These are phyloP conservation scores for Parauchenoglanis punctatus DNA, from an alignment of 2,797 vertebrate species.

Conservation along the genomic window DNA sequence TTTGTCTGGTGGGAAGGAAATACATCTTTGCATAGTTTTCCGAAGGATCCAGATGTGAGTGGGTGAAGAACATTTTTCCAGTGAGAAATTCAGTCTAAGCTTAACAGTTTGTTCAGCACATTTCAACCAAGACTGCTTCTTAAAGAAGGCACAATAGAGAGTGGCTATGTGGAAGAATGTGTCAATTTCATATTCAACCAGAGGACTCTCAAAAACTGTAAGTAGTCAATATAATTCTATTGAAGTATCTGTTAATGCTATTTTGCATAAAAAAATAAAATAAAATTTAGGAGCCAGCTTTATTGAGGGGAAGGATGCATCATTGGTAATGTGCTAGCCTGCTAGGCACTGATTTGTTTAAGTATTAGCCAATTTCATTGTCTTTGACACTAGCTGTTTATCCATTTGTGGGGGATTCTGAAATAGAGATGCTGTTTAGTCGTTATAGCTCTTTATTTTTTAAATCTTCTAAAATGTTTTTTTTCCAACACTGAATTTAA, in stretches of 20 bases:
- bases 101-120: not conserved
- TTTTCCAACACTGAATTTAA: not conserved
- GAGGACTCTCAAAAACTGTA: not conserved
- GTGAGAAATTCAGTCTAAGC: not conserved
- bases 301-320: not conserved
- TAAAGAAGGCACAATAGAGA: not conserved
- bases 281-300: not conserved
- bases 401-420: not conserved
- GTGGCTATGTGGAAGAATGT: not conserved
- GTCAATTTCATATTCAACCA: not conserved
- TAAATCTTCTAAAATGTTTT: not conserved
- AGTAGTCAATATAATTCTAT: not conserved
- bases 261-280: not conserved
- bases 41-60: not conserved
- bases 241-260: not conserved
- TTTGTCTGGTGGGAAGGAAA: not conserved
- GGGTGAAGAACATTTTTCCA: constrained; percentile 4
- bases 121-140: not conserved
- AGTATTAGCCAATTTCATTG: not conserved
- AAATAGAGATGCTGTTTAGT: not conserved
- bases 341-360: not conserved
- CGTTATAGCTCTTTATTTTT: not conserved
- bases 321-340: not conserved
- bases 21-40: not conserved
- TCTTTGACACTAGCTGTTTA: not conserved